These are phyloP conservation scores for Sebastes ruberrimus DNA, from an alignment of 2,797 vertebrate genomes.

Conservation along the genomic window DNA sequence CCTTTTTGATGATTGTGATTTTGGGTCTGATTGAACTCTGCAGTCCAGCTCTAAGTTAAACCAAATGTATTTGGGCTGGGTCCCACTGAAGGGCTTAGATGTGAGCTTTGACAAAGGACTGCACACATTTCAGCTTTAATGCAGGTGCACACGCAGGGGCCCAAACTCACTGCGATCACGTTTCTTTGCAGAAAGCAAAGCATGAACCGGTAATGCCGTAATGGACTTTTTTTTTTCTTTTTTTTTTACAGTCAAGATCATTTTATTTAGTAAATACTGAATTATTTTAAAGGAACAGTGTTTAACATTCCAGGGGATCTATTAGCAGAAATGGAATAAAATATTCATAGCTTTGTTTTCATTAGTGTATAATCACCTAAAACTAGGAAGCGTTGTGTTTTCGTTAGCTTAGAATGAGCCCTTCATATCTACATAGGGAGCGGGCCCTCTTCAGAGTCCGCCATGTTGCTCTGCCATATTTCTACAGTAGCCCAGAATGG, in stretches of 20 bases:
- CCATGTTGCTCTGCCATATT: no score
- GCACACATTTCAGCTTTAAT: constrained; percentile 11
- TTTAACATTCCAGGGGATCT: no score
- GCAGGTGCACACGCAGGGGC: constrained; percentile 21
- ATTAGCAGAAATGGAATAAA: no score
- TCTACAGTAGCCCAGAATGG: no score
- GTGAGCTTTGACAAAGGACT: constrained; percentile 31
- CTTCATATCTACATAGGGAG: no score
- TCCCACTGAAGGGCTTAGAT: constrained; percentile 26
- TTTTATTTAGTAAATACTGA: constrained; percentile 4
- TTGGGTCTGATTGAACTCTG: constrained; percentile 33
- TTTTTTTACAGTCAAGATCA: background rate
- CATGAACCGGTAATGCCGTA: background rate
- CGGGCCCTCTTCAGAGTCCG: no score
- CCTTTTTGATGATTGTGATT: constrained; percentile 30
- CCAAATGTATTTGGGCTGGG: constrained; percentile 70
- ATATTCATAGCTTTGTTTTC: no score
- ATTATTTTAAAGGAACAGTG: background rate
- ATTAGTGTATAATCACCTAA: no score
- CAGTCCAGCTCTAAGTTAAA: constrained; percentile 62
- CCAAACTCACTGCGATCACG: background rate
- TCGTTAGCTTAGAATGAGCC: no score
- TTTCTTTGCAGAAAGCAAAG: constrained; percentile 13
- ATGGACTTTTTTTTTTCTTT: background rate
- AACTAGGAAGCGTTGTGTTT: no score